A percentile compares a stretch with the other conserved stretches of the same genome.
Conservation (phyloP, 2,888 invertebrate species). For the Patella depressa region DNA sequence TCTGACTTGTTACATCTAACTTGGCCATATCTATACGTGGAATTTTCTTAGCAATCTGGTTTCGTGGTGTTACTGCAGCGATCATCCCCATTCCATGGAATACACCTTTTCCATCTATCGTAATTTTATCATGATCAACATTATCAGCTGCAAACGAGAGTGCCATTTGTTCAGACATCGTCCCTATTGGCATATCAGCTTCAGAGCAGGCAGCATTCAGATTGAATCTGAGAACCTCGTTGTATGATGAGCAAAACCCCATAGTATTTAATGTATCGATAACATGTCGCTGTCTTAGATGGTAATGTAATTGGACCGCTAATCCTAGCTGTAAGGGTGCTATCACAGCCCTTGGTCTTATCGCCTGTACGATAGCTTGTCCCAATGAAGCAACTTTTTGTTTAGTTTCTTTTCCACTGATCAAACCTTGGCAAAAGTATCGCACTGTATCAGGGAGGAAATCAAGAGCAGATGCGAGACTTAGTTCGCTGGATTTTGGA, state of each 20-base stretch:
- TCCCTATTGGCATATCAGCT: constrained; percentile 21
- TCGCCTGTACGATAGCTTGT: constrained; percentile 37
- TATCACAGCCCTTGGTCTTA: constrained; percentile 35
- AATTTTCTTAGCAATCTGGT: background rate
- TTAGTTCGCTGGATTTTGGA: constrained; percentile 8
- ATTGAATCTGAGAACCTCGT: constrained; percentile 36
- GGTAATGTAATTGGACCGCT: constrained; percentile 45
- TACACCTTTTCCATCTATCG: constrained; percentile 31
- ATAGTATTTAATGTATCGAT: constrained; percentile 43
- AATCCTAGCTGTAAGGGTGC: constrained; percentile 46
- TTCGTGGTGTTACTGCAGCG: background rate
- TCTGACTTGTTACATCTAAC: background rate
- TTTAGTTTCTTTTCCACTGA: background rate
- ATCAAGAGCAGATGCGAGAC: constrained; percentile 21
- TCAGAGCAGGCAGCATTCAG: constrained; percentile 22
- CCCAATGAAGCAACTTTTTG: background rate
- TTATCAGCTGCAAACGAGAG: constrained; percentile 48
- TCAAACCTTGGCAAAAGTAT: background rate
- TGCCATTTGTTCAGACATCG: constrained; percentile 35
- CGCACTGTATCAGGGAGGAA: constrained; percentile 24
- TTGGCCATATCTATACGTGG: background rate
- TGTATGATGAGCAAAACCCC: constrained; percentile 44
- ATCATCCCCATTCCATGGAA: background rate
- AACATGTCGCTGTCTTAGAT: constrained; percentile 45
- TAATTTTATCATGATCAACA: constrained; percentile 42